Base-by-base conservation (phyloP, 2,797 vertebrate genomes). In the Siniperca undulata region DNA sequence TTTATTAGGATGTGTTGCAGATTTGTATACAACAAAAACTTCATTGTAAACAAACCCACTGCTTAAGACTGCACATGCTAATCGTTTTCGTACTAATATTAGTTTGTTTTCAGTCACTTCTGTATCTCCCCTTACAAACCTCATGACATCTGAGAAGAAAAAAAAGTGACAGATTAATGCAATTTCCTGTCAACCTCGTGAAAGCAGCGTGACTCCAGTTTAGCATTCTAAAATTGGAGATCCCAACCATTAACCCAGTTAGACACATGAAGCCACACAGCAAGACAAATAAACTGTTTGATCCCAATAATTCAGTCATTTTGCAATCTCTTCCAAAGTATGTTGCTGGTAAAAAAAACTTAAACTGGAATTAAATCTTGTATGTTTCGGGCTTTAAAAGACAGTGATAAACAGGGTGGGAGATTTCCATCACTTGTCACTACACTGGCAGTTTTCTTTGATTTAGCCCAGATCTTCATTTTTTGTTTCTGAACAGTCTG, bases 171-270 rank as follows among this genome's bases (percentile, higher is more conserved):
- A 59, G 66, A 85, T 87, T 46, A 88, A 89, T 75, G 60, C n/a
- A 84, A 88, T 93, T 93, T 91, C 88, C 88, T 90, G 84, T 87
- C 48, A 59, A 46, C 65, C 77, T 77, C 40, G 27, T 90, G 83
- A 84, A 88, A 82, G 68, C 86, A 73, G 82, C 81, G 14, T 89
- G 90, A 90, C 82, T 88, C 78, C 70, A 76, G 46, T 92, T 91
- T 69, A 81, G 74, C 70, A 70, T 84, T 90, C 61, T 68, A n/a
- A 84, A 91, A 85, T 36, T 62, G 50, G 60, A 84, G 70, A 88
- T 42, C 85, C 69, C 72, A 78, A 53, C 64, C 19, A 52, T 91
- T 83, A 76, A 82, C 78, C 53, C 62, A 36, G 67, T 79, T 44
- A 53, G 74, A 81, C 88, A 75, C 70, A 50, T 27, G 80, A 86